Evolutionary conservation across 2,888 invertebrate species (phyloP), one percentile per base, ranked within the genome.

Genomic region (Epirrhoe alternata): DNA sequence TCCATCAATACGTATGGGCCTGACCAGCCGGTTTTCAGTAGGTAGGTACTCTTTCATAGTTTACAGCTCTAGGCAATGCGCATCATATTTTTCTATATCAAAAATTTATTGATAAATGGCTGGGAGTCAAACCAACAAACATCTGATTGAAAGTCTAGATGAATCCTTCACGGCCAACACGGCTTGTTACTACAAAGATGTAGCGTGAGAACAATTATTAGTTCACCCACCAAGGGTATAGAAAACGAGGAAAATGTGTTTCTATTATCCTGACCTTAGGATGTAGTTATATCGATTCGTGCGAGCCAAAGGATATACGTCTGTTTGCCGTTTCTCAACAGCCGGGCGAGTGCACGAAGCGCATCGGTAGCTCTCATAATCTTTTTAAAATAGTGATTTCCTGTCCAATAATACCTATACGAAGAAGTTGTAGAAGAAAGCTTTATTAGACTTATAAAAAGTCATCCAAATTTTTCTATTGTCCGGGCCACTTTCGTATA

Each of bases 171-270:
- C 24, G 24, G 24, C 24, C 24, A 24, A 24, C 24, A 24, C 24
- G 24, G 24, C 24, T 7, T 6, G 1, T 10, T 33, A 1, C 31
- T 14, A 52, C 52, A 33, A 57, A 54, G 55, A 50, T 42, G 14
- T 14, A 47, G 24, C 24, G 24, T 49, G 14, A 49, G 52, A 68
- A 45, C 10, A 8, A 49, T 45, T 57, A 54, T 56, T 54, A 52
- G 57, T 33, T 50, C 38, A 76, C 78, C 72, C 73, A 76, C 75
- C 82, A 84, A 80, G 85, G 87, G 73, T 78, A 77, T 86, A 86
- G 88, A 89, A 89, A 89, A 84, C 79, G 82, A 85, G 86, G 87
- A 84, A 88, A 85, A 86, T 80, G 76, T 65, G 77, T 76, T 73
- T 72, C 78, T 72, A 80, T 82, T 82, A 78, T 74, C 77, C 71